Evolutionary conservation across 2,888 invertebrate genomes (phyloP).

Genomic region (Drosophila hawaiiensis): DNA sequence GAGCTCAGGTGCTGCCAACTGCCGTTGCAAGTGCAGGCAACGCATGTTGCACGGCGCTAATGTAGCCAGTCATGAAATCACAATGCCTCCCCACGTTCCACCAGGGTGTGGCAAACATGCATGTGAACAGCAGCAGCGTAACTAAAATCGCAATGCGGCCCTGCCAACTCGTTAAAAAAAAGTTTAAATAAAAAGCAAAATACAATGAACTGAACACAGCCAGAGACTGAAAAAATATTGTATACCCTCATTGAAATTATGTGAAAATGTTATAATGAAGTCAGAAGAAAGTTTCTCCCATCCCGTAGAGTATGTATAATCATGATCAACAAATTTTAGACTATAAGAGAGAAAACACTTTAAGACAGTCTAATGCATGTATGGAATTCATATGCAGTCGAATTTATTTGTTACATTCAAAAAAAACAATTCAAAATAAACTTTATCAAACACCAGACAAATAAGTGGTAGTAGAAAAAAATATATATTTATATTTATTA

Average conservation of each 20-base stretch:
- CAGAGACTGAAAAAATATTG: background rate
- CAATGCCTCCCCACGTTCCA: constrained; percentile 46
- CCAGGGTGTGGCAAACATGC: constrained; percentile 66
- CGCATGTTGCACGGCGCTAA: constrained; percentile 81
- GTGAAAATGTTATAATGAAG: background rate
- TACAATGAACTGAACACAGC: constrained; percentile 17
- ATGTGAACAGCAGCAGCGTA: constrained; percentile 62
- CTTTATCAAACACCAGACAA: background rate
- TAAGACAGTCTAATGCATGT: background rate
- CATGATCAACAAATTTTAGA: background rate
- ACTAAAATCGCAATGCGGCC: constrained; percentile 12
- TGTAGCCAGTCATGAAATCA: constrained; percentile 82
- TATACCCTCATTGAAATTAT: background rate
- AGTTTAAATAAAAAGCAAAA: constrained; percentile 1
- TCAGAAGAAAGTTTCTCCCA: background rate
- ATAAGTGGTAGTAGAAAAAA: background rate
- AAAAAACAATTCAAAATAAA: background rate
- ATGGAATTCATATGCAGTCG: background rate
- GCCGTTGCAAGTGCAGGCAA: constrained; percentile 56
- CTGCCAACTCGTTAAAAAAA: constrained; percentile 60
- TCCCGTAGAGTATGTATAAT: background rate
- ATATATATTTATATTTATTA: background rate
- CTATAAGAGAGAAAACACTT: background rate
- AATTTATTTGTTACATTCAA: background rate
- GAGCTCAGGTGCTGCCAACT: background rate